Evolutionary conservation across 2,888 invertebrate genomes (phyloP), one percentile per base, ranked within the genome.

Genomic region (Morpho deidamia): DNA sequence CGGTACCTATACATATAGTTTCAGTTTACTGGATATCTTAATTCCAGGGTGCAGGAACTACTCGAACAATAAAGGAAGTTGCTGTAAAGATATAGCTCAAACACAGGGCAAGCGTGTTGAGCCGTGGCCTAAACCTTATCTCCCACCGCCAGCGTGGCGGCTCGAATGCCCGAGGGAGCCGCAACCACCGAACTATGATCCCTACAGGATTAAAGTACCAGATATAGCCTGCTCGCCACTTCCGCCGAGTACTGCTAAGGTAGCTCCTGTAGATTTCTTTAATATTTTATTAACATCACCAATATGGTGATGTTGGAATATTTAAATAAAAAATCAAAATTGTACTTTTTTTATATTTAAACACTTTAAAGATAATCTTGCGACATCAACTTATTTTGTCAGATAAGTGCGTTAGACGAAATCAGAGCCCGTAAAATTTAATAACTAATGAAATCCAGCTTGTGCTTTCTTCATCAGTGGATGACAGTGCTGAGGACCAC

Each of bases 381-480:
- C 51, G 49, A 60, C 64, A 58, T 64, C 61, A 73, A 69, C 68
- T 66, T 51, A 41, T 40, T 9, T 42, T 42, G 1, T 52, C 33
- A 11, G 10, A 51, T 44, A 72, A 82, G 87, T 88, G 88, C 88
- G 88, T 88, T 88, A 75, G 86, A 87, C 86, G 86, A 86, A 85
- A 85, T 81, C 78, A 80, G 81, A 81, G 80, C 78, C 81, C 74
- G 72, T 74, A 73, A 71, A 63, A 72, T 72, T 68, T 81, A 78
- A 73, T 79, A 78, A 80, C 83, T 83, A 83, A 83, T 86, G 83
- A 85, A 84, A 81, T 73, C 83, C 81, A 87, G 87, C 80, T 78
- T 87, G 81, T 86, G 72, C 83, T 86, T 88, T 87, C 69, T 85
- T 81, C 83, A 84, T 83, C 86, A 87, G 88, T 74, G 78, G 80